Conservation (phyloP, 2,113 vertebrate genomes). For the Lepisosteus oculatus region DNA sequence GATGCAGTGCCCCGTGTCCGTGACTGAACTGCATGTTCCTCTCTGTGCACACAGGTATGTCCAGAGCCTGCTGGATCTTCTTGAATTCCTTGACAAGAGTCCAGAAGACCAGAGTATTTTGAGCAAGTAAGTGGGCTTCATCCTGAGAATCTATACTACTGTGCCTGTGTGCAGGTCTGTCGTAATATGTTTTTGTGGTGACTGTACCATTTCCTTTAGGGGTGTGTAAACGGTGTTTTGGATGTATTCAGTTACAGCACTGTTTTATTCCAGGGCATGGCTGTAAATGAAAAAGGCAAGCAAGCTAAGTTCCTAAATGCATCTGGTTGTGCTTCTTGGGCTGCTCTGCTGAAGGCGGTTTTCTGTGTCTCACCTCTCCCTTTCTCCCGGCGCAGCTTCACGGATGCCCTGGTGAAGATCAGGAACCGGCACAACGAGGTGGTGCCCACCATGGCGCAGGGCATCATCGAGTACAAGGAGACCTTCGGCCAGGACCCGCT, state of each 20-base stretch:
- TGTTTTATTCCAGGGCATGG: neutral
- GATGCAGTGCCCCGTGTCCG: neutral
- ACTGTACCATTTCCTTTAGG: no score
- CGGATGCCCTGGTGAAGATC: constrained; percentile 79
- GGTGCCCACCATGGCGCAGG: constrained; percentile 92
- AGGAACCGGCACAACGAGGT: constrained; percentile 94
- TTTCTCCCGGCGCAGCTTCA: constrained; percentile 65
- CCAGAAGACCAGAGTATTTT: constrained; percentile 79
- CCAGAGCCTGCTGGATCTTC: constrained; percentile 91
- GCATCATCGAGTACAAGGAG: constrained; percentile 88
- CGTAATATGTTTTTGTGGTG: no score
- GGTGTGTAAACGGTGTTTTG: no score
- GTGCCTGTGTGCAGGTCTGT: no score
- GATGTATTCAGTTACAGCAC: neutral
- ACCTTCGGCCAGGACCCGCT: constrained; percentile 77
- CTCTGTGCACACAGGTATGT: constrained; percentile 72
- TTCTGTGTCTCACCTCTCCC: neutral
- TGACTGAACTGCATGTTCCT: neutral
- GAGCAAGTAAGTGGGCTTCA: constrained; percentile 71
- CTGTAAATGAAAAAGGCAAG: no score
- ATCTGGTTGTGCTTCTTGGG: neutral
- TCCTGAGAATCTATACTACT: neutral
- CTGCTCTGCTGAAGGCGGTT: neutral
- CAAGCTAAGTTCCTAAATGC: no score
- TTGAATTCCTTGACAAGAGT: constrained; percentile 83